These are phyloP conservation scores for Eubucco bourcierii DNA, from an alignment of 2,113 vertebrate genomes.

Conservation along the genomic window DNA sequence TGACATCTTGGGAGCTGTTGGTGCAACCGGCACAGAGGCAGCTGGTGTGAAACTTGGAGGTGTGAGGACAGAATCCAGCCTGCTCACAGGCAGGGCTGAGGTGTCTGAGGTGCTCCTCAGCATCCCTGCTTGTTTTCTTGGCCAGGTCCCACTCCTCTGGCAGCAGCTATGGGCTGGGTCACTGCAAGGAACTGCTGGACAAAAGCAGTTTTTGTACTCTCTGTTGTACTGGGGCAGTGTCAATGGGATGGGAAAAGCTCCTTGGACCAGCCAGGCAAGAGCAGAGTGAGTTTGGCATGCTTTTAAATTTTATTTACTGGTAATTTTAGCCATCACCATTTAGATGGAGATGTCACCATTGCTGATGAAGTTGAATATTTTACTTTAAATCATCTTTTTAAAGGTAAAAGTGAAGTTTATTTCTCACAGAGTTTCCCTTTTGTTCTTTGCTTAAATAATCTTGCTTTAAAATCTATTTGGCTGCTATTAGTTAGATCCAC, in stretches of 20 bases:
- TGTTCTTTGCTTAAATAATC: neutral
- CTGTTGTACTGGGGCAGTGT: neutral
- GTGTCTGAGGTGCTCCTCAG: neutral
- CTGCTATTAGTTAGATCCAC: neutral
- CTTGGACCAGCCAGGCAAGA: neutral
- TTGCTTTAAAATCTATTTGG: neutral
- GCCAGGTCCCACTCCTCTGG: neutral
- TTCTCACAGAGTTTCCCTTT: neutral
- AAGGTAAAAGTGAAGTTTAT: neutral
- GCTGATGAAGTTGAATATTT: neutral
- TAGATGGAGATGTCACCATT: neutral
- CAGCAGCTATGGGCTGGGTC: rapidly evolving
- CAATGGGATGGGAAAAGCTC: rapidly evolving
- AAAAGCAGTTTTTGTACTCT: neutral
- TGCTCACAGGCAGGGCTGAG: neutral
- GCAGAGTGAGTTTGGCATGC: neutral
- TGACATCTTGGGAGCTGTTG: neutral
- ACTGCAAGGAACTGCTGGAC: neutral
- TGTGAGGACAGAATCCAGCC: neutral
- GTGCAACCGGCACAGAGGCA: neutral
- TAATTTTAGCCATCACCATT: neutral
- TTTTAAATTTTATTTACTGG: neutral
- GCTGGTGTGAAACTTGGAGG: neutral
- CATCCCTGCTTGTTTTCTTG: rapidly evolving
- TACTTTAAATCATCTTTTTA: neutral